phyloP scores from a whole-genome alignment of 1,140 invertebrate species.

The Acyrthosiphon pisum region DNA sequence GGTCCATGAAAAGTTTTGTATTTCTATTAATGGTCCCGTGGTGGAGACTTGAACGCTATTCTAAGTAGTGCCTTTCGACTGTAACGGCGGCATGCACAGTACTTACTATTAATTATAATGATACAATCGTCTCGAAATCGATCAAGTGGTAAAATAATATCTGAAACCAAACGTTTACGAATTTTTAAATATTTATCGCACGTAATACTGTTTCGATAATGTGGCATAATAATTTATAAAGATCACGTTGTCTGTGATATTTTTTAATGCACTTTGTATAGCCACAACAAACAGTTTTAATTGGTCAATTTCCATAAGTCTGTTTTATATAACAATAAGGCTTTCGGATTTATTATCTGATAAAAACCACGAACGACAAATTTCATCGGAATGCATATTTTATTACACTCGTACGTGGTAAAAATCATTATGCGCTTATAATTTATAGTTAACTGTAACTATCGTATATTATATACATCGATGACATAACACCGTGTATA shows the following conservation, averaged over 20 bases:
- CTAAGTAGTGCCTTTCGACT: neutral
- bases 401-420: neutral
- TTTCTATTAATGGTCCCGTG: neutral
- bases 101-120: neutral
- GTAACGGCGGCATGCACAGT: neutral
- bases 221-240: neutral
- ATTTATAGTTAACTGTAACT: conserved; percentile 16
- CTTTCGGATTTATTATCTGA: conserved; percentile 6
- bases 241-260: conserved; percentile 5
- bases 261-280: neutral
- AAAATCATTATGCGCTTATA: conserved; percentile 1
- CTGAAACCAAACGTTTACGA: neutral
- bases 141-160: neutral
- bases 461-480: neutral
- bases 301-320: conserved; percentile 1
- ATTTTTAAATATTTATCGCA: neutral
- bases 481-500: neutral
- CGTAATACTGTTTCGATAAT: neutral
- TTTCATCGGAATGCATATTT: conserved; percentile 13
- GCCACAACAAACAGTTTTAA: conserved; percentile 15
- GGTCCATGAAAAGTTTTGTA: too few species aligned
- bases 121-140: neutral
- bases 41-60: conserved; percentile 7
- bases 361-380: neutral
- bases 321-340: neutral